phyloP scores from a whole-genome alignment of 2,113 vertebrate genomes.

The Corapipo altera region DNA sequence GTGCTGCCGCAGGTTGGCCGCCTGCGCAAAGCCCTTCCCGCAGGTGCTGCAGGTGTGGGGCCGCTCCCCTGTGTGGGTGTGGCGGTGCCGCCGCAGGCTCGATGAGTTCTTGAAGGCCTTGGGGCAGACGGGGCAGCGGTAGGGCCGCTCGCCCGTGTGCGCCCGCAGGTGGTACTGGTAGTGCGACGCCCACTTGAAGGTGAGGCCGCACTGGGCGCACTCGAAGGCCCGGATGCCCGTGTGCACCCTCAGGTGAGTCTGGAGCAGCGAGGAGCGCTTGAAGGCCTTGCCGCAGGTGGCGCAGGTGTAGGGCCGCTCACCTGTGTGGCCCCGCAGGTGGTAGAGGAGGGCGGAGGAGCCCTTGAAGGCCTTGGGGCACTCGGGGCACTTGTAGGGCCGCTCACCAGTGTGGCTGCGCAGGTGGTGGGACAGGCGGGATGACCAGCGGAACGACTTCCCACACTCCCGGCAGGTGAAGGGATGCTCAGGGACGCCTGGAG shows the following conservation, averaged over 20 bases:
- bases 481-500: slow-evolving; percentile 64
- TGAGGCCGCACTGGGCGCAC: slow-evolving; percentile 75
- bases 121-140: slow-evolving; percentile 85
- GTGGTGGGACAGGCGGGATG: slow-evolving; percentile 88
- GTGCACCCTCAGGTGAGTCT: slow-evolving; percentile 80
- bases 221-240: slow-evolving; percentile 74
- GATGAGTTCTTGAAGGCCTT: slow-evolving; percentile 95
- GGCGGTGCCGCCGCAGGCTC: slow-evolving; percentile 89
- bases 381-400: too few relatives aligned
- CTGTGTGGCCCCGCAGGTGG: too few relatives aligned
- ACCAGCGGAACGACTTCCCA: slow-evolving; percentile 93
- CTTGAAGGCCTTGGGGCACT: too few relatives aligned
- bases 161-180: too few relatives aligned
- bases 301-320: too few relatives aligned
- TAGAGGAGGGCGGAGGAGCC: too few relatives aligned
- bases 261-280: slow-evolving; percentile 90
- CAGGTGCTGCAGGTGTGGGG: slow-evolving; percentile 85
- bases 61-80: slow-evolving; percentile 85
- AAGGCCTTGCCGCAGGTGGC: slow-evolving; percentile 88
- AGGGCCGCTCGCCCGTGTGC: slow-evolving; percentile 85
- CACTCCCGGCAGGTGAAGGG: slow-evolving; percentile 89
- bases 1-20: slow-evolving; percentile 85
- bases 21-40: slow-evolving; percentile 87
- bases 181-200: slow-evolving; percentile 79
- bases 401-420: slow-evolving; percentile 89